phyloP scores from a whole-genome alignment of 2,888 invertebrate species.

The Leucoptera coffeella region DNA sequence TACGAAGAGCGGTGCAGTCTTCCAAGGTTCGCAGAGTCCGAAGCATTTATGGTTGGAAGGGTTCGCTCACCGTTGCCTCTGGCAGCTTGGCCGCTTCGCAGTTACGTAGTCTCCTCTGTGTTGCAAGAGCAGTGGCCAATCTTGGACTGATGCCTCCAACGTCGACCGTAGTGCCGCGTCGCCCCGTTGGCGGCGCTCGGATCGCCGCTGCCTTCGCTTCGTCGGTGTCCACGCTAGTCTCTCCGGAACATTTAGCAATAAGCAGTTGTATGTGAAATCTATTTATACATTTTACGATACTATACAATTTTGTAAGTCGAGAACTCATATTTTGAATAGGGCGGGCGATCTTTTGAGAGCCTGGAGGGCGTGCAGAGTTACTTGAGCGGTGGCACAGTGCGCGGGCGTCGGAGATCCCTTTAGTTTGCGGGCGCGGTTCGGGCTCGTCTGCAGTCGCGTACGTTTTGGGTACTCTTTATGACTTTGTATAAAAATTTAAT shows the following conservation, averaged over 20 bases:
- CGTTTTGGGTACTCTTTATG: slow-evolving; percentile 55
- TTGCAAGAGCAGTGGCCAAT: too few relatives aligned
- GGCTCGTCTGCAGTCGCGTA: slow-evolving; percentile 50
- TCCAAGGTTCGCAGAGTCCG: slow-evolving; percentile 26
- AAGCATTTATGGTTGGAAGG: slow-evolving; percentile 11
- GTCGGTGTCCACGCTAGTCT: too few relatives aligned
- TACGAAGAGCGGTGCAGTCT: slow-evolving; percentile 34
- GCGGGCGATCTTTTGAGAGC: slow-evolving; percentile 49
- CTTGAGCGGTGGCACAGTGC: too few relatives aligned
- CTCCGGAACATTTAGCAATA: slow-evolving; percentile 46
- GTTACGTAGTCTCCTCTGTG: slow-evolving; percentile 6
- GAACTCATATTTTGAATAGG: slow-evolving; percentile 38
- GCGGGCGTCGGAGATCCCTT: neutral
- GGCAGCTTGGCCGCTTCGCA: slow-evolving; percentile 1
- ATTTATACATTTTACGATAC: slow-evolving; percentile 52
- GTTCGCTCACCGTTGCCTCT: slow-evolving; percentile 2
- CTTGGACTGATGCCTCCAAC: neutral
- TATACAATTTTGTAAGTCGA: slow-evolving; percentile 50
- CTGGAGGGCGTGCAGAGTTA: slow-evolving; percentile 47
- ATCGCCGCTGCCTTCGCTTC: neutral
- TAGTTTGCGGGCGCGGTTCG: too few relatives aligned
- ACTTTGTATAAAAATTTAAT: slow-evolving; percentile 54
- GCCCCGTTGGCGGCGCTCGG: neutral
- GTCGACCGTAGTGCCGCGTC: neutral
- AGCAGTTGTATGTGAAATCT: slow-evolving; percentile 50